Percentiles rank a stretch among this genome's conserved stretches.
Conservation (phyloP, 1,140 invertebrate genomes). For the Drosophila setifemur region DNA sequence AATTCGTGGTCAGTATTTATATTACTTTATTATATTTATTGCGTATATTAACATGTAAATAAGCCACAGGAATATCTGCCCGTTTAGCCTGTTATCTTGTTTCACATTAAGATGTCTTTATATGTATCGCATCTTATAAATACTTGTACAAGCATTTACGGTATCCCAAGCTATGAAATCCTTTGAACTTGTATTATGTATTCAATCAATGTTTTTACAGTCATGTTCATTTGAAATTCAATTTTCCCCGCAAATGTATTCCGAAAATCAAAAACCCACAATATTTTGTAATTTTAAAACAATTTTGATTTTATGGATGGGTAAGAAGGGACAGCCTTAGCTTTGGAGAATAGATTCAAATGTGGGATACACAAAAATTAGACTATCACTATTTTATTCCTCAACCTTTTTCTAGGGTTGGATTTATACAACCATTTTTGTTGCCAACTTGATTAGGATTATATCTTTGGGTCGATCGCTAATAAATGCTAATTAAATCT, state of each 20-base stretch:
- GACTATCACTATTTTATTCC: background rate
- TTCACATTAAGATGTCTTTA: too few relatives aligned
- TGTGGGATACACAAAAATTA: too few relatives aligned
- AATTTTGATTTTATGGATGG: background rate
- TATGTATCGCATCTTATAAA: too few relatives aligned
- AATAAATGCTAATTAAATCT: background rate
- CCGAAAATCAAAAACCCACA: background rate
- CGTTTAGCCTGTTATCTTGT: too few relatives aligned
- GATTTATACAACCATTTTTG: background rate
- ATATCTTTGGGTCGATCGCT: background rate
- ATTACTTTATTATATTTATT: slow-evolving; percentile 13
- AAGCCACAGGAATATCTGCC: too few relatives aligned
- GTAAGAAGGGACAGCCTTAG: background rate
- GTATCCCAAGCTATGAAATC: background rate
- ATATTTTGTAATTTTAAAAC: slow-evolving; percentile 12
- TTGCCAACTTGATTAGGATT: background rate
- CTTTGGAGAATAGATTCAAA: background rate
- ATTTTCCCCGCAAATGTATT: slow-evolving; percentile 19
- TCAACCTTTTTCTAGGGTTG: background rate
- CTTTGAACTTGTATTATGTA: slow-evolving; percentile 38
- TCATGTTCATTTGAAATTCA: slow-evolving; percentile 30
- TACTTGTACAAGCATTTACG: too few relatives aligned
- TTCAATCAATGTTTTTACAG: slow-evolving; percentile 23
- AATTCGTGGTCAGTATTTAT: background rate
- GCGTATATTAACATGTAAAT: too few relatives aligned